A percentile compares a stretch with the other conserved stretches of the same genome.
phyloP scores from a whole-genome alignment of 2,797 vertebrate genomes.

The Poecilia gillii region DNA sequence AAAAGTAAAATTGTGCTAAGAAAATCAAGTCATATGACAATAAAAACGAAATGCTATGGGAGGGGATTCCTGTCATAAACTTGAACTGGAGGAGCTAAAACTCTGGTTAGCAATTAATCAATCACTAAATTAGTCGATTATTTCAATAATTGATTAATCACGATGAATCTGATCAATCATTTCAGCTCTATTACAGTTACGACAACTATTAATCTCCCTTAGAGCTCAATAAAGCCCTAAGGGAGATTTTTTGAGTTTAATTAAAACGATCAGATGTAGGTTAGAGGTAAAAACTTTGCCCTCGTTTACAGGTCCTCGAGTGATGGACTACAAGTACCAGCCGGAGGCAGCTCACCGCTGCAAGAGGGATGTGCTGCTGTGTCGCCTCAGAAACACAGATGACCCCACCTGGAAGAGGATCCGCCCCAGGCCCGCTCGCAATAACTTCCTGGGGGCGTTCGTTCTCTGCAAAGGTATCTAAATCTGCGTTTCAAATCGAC shows the following conservation, averaged over 20 bases:
- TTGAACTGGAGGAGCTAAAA: too few relatives aligned
- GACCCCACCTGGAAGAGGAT: slow-evolving; percentile 96
- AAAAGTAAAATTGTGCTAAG: too few relatives aligned
- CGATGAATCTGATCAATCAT: too few relatives aligned
- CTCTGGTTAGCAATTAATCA: too few relatives aligned
- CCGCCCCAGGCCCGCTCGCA: slow-evolving; percentile 92
- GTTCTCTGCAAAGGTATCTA: slow-evolving; percentile 95
- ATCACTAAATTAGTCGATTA: too few relatives aligned
- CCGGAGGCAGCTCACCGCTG: slow-evolving; percentile 96
- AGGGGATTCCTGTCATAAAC: too few relatives aligned
- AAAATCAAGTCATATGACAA: too few relatives aligned
- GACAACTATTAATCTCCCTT: background rate
- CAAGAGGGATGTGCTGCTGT: slow-evolving; percentile 92
- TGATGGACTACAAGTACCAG: slow-evolving; percentile 95
- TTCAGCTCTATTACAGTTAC: too few relatives aligned
- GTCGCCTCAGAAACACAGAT: slow-evolving; percentile 88
- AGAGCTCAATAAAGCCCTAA: too few relatives aligned
- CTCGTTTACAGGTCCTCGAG: slow-evolving; percentile 85
- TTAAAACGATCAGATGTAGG: background rate
- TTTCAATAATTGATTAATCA: too few relatives aligned
- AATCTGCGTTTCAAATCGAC: background rate
- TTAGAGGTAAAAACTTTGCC: background rate
- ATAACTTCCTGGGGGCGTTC: slow-evolving; percentile 96
- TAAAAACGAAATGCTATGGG: too few relatives aligned
- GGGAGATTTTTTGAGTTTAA: background rate